These are phyloP conservation scores for Rhizomys pruinosus DNA, from an alignment of 2,113 vertebrate genomes.

Conservation along the genomic window DNA sequence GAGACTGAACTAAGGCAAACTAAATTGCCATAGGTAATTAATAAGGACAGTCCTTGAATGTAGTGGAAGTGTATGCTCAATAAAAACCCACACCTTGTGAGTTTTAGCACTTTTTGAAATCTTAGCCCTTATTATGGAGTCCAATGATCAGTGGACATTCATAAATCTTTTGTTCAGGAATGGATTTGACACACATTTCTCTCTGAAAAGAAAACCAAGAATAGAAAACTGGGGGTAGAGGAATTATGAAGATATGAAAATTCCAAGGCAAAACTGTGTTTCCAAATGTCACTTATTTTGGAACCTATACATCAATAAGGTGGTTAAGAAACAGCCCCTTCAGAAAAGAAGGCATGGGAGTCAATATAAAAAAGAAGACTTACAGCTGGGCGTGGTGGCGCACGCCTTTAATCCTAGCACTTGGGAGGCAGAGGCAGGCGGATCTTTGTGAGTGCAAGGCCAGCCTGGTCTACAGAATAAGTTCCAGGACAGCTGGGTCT, in stretches of 20 bases:
- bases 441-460: too few species aligned
- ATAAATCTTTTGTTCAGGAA: not conserved
- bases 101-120: not conserved
- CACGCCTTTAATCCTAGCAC: too few species aligned
- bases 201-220: conserved; percentile 20
- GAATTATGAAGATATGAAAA: not conserved
- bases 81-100: not conserved
- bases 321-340: not conserved
- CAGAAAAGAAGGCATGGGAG: not conserved
- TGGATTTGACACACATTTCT: not conserved
- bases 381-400: too few species aligned
- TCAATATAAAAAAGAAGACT: conserved; percentile 11
- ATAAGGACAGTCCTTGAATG: not conserved
- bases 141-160: not conserved
- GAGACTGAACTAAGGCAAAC: not conserved
- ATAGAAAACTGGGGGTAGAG: not conserved
- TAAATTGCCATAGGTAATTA: not conserved
- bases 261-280: conserved; percentile 4
- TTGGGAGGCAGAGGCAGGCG: too few species aligned
- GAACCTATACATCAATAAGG: not conserved
- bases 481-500: too few species aligned
- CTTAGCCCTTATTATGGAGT: not conserved
- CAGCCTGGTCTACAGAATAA: too few species aligned
- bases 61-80: not conserved
- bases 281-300: conserved; percentile 12